Conservation (phyloP, 1,140 invertebrate species). For the Sminthurides bifidus region DNA sequence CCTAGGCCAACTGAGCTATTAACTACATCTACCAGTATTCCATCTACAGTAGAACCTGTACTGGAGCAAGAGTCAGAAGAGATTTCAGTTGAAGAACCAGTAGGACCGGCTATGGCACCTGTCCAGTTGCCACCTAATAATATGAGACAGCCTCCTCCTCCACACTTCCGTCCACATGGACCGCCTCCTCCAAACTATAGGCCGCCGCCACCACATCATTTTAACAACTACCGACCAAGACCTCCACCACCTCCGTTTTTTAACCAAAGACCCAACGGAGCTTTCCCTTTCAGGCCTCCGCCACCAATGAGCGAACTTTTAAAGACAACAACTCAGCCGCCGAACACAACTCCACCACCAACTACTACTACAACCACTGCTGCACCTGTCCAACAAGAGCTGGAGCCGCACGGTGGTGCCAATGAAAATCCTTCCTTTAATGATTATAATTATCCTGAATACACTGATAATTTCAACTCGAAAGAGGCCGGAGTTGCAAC, state of each 20-base stretch:
- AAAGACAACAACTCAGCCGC: background rate
- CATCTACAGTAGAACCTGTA: no score
- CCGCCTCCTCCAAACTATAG: background rate
- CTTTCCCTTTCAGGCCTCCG: conserved; percentile 9
- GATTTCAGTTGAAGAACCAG: conserved; percentile 4
- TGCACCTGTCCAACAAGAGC: background rate
- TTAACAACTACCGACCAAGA: background rate
- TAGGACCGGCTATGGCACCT: conserved; percentile 8
- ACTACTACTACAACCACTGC: background rate
- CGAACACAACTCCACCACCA: background rate
- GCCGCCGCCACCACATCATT: conserved; percentile 4
- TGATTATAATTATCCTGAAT: no score
- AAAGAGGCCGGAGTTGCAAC: background rate
- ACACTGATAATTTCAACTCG: background rate
- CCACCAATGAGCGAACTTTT: conserved; percentile 14
- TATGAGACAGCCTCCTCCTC: background rate
- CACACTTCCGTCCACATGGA: background rate
- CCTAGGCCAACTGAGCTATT: background rate
- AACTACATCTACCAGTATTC: background rate
- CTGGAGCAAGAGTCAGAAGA: background rate
- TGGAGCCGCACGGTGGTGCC: no score
- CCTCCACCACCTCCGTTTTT: conserved; percentile 3
- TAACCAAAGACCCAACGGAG: conserved; percentile 7
- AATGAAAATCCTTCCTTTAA: no score
- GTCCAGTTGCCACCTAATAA: conserved; percentile 11